Base-by-base conservation (phyloP, 1,140 invertebrate species). In the Zelostemma sp. region DNA sequence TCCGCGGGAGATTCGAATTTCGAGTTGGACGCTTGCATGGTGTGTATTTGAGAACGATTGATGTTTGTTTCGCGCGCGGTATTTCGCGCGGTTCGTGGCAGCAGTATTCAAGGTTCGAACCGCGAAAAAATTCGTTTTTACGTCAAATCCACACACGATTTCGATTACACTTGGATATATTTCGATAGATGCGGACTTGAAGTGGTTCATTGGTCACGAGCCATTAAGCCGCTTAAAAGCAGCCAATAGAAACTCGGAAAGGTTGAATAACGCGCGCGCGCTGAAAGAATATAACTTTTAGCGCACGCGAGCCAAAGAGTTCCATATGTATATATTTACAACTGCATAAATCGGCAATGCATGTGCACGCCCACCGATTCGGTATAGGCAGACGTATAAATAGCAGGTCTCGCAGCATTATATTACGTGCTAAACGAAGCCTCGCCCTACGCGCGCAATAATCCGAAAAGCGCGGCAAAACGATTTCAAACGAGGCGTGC, bases 161-260 rank as follows among this genome's bases (percentile, higher is more conserved):
- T n/a, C n/a, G n/a, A n/a, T n/a, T n/a, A n/a, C n/a, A n/a, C n/a
- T n/a, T n/a, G n/a, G n/a, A n/a, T n/a, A n/a, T n/a, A n/a, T n/a
- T n/a, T n/a, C n/a, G n/a, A n/a, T n/a, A n/a, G n/a, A n/a, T n/a
- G n/a, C n/a, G n/a, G n/a, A n/a, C n/a, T n/a, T n/a, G n/a, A n/a
- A n/a, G n/a, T n/a, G n/a, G n/a, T n/a, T n/a, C n/a, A n/a, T 76
- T 76, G 74, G 76, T 78, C 55, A 64, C 76, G 73, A 76, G 70
- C 73, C 74, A 78, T 78, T 76, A 76, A 75, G 69, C 62, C 73
- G 74, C 76, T 72, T 41, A 41, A n/a, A 16, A n/a, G 1, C 21
- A 2, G 6, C 35, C 17, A 8, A 21, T n/a, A 63, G 40, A 35
- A 28, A 31, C n/a, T 40, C 17, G 40, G 31, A 33, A 15, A 46